A percentile compares a stretch with the other conserved stretches of the same genome.
These are phyloP conservation scores for Trachymyrmex cornetzi DNA, from an alignment of 1,140 invertebrate species.

Conservation along the genomic window DNA sequence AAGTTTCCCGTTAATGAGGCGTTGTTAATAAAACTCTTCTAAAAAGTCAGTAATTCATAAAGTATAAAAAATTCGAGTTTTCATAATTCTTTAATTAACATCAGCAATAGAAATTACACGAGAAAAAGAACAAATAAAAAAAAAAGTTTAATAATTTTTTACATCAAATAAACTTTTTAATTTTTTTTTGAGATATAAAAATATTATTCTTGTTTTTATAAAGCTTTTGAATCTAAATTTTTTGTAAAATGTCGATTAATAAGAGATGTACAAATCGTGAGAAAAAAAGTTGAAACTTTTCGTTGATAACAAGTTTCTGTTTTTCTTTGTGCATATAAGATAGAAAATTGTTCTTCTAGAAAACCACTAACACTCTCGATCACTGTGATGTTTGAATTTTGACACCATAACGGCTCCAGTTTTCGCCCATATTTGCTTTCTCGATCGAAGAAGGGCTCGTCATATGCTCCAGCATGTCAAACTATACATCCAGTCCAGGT, in stretches of 20 bases:
- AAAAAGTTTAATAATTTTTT: not conserved
- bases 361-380: constrained; percentile 25
- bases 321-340: not conserved
- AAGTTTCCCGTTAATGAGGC: constrained; percentile 51
- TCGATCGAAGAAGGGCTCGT: constrained; percentile 43
- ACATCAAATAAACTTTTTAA: not conserved
- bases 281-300: not conserved
- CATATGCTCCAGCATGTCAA: constrained; percentile 33
- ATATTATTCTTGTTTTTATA: not conserved
- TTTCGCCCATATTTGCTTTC: constrained; percentile 42
- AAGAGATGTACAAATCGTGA: not conserved
- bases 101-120: not conserved
- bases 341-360: not conserved
- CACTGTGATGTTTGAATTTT: constrained; percentile 37
- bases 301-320: constrained; percentile 23
- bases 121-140: not conserved
- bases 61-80: not conserved
- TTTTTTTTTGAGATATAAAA: not conserved
- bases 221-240: not conserved
- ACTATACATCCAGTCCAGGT: constrained; percentile 52
- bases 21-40: constrained; percentile 48
- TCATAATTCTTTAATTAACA: constrained; percentile 9
- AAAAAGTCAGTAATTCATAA: not conserved
- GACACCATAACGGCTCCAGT: constrained; percentile 33
- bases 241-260: not conserved